phyloP scores from a whole-genome alignment of 2,797 vertebrate genomes.

The Cossypha niveicapilla region DNA sequence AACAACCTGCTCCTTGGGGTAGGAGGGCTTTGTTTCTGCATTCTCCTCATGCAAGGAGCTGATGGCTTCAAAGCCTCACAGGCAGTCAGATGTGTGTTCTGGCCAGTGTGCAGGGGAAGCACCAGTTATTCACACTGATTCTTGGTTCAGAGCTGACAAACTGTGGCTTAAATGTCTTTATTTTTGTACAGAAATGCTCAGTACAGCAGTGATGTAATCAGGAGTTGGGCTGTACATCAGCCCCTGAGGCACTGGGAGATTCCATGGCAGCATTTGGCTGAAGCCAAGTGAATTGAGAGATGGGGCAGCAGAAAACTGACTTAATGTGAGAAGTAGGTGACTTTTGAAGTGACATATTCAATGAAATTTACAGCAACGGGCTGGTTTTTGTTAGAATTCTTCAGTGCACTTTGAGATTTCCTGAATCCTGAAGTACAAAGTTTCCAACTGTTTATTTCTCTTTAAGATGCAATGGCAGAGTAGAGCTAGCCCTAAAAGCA shows the following conservation, averaged over 20 bases:
- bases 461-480: neutral
- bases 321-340: neutral
- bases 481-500: neutral
- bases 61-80: neutral
- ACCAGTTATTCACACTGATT: neutral
- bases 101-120: neutral
- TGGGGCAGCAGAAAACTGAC: neutral
- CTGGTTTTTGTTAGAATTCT: neutral
- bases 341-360: neutral
- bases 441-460: neutral
- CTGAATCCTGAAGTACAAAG: neutral
- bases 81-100: neutral
- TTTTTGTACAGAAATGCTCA: neutral
- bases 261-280: neutral
- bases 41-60: neutral
- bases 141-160: neutral
- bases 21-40: neutral
- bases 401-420: neutral
- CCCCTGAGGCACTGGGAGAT: neutral
- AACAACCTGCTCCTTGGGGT: neutral
- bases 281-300: neutral
- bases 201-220: neutral
- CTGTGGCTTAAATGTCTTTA: neutral
- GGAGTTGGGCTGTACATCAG: neutral
- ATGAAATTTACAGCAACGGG: neutral